Conservation (phyloP, 2,113 vertebrate species). For the Gallinago media region DNA sequence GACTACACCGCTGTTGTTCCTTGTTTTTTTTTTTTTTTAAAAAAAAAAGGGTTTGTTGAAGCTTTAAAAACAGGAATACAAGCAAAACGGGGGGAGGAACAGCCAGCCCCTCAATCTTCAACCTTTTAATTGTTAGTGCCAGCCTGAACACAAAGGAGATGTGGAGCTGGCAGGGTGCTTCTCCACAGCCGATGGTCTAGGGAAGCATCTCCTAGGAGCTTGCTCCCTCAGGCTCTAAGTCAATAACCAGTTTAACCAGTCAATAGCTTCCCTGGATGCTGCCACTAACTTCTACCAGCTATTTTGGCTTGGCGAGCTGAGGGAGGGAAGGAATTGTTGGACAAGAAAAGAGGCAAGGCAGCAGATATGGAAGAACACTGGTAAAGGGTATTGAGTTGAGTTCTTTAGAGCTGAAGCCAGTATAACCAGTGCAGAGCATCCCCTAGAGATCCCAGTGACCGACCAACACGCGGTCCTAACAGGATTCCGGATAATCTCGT, state of each 20-base stretch:
- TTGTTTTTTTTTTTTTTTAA: background rate
- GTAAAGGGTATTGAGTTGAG: background rate
- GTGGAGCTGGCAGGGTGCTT: background rate
- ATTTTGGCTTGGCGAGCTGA: background rate
- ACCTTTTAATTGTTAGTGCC: background rate
- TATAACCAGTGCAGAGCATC: background rate
- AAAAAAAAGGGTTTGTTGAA: background rate
- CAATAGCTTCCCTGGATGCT: background rate
- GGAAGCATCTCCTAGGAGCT: background rate
- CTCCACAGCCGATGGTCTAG: background rate
- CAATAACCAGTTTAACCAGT: background rate
- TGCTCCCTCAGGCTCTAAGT: background rate
- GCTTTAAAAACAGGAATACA: constrained; percentile 50
- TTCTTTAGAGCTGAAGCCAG: background rate
- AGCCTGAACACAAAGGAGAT: rapidly evolving
- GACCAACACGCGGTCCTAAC: background rate
- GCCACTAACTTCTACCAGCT: background rate
- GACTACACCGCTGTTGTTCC: constrained; percentile 16
- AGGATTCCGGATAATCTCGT: constrained; percentile 29
- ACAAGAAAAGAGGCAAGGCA: background rate
- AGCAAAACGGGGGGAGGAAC: background rate
- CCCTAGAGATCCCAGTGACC: background rate
- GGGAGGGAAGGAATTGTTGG: background rate
- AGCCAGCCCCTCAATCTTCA: background rate
- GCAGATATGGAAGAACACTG: background rate